Evolutionary conservation across 1,140 invertebrate genomes (phyloP), one percentile per base, ranked within the genome.

Genomic region (Brachionus angularis): DNA sequence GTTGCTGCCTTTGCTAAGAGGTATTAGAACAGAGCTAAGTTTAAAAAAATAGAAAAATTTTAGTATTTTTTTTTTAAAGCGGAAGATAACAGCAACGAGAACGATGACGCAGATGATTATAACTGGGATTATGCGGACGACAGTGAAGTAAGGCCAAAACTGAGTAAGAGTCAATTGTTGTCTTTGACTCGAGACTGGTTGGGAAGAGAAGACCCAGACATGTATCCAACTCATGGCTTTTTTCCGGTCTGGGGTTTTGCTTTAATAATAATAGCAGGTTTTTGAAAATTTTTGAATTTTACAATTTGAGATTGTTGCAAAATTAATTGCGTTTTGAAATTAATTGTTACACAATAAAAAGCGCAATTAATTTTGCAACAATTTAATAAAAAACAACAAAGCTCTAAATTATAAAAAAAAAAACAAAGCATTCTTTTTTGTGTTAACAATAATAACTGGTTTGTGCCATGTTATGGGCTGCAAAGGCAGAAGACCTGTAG

Each of bases 211-310:
- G 53, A 58, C 39, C 53, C 53, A 16, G 34, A 58, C 23, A 58
- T 39, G 25, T 58, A 58, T 58, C 53, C 53, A 36, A 58, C 33
- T 12, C n/a, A 58, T 39, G 53, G 53, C 10, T 58, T 58, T 10
- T 58, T 58, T 58, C 53, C 53, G 1, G 53, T 58, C 1, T 58
- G 53, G 53, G 53, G 3, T 8, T 25, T 29, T 58, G 36, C 33
- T 42, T 36, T 58, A 12, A 16, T 58, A 42, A 18, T 58, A 23
- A 39, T 58, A 18, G 36, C 53, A 39, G 53, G 53, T 58, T n/a
- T n/a, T n/a, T n/a, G n/a, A n/a, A n/a, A n/a, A n/a, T n/a, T n/a
- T n/a, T n/a, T n/a, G n/a, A n/a, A n/a, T n/a, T n/a, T n/a, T n/a
- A n/a, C n/a, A n/a, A n/a, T n/a, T n/a, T n/a, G n/a, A n/a, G n/a